These are phyloP conservation scores for Mormyrops attenuatus DNA, from an alignment of 2,797 vertebrate species.

Conservation along the genomic window DNA sequence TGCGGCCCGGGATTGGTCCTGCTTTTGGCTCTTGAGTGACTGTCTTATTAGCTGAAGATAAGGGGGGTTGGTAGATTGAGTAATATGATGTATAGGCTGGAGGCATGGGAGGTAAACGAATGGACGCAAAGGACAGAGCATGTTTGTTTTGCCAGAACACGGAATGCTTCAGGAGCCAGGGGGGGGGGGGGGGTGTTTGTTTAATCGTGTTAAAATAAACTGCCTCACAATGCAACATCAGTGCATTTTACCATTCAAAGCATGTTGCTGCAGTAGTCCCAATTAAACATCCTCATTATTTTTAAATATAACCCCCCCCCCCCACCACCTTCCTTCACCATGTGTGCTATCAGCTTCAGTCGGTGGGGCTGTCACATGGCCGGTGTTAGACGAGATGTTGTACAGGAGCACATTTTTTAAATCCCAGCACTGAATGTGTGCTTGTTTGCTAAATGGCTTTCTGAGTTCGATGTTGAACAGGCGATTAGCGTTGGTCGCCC, in stretches of 20 bases:
- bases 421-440: neutral
- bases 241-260: neutral
- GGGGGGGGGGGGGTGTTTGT: neutral
- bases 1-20: neutral
- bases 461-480: neutral
- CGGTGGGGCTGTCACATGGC: neutral
- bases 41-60: neutral
- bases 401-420: neutral
- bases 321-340: neutral
- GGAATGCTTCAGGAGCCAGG: neutral
- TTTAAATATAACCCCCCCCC: neutral
- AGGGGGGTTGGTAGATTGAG: neutral
- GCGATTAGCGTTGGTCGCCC: neutral
- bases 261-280: neutral
- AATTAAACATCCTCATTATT: neutral
- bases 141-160: slow-evolving; percentile 2
- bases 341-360: neutral
- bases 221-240: neutral
- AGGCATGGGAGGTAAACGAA: neutral
- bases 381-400: neutral
- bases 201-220: neutral
- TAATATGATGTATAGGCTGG: neutral
- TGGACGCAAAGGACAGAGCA: neutral
- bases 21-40: neutral
- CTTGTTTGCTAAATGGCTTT: neutral